Conservation (phyloP, 2,888 invertebrate species). For the Protonemura montana region DNA sequence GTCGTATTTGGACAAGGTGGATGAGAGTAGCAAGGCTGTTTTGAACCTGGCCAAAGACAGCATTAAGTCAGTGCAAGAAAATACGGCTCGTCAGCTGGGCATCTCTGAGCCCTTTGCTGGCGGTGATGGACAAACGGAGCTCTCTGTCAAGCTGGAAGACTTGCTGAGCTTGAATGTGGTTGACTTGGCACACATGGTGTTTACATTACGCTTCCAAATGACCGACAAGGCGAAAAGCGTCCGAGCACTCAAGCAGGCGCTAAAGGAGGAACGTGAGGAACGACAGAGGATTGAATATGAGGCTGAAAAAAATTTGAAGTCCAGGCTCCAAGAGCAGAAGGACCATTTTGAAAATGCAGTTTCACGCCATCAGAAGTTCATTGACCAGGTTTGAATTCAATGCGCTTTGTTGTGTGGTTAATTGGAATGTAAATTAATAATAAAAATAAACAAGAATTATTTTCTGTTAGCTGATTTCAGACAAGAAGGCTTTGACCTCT, state of each 20-base stretch:
- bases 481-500: constrained; percentile 79
- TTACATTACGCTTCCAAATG: constrained; percentile 67
- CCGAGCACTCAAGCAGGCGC: constrained; percentile 66
- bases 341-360: constrained; percentile 77
- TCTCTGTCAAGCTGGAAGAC: constrained; percentile 62
- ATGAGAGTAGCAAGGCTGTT: constrained; percentile 64
- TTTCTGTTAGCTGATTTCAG: constrained; percentile 69
- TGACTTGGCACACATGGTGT: constrained; percentile 69
- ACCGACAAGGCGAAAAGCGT: constrained; percentile 70
- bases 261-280: constrained; percentile 66
- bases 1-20: constrained; percentile 72
- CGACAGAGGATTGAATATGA: constrained; percentile 51
- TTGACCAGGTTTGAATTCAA: constrained; percentile 69
- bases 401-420: not conserved
- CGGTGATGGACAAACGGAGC: not conserved
- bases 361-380: constrained; percentile 81
- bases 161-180: constrained; percentile 65
- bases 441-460: too few relatives aligned
- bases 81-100: not conserved
- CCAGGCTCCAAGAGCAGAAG: constrained; percentile 66
- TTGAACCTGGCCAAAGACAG: constrained; percentile 49
- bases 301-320: constrained; percentile 58
- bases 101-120: not conserved
- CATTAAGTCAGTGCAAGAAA: constrained; percentile 15
- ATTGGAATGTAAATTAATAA: not conserved